These are phyloP conservation scores for Rhombomys opimus DNA, from an alignment of 2,113 vertebrate species.

Conservation along the genomic window DNA sequence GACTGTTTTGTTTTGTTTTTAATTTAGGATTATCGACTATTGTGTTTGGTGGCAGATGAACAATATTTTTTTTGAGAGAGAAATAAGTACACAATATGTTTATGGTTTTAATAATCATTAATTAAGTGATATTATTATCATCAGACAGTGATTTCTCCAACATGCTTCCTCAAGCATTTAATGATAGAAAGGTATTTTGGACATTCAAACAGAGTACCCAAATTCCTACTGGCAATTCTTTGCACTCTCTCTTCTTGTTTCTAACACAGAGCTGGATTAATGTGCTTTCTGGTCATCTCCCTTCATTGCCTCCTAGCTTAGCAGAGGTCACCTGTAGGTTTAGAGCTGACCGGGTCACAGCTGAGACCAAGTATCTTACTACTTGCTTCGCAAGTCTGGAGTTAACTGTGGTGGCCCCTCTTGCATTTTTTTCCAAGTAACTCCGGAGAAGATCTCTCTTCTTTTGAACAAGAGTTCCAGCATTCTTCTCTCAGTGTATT, in stretches of 20 bases:
- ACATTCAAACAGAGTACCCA: neutral
- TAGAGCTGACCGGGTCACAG: neutral
- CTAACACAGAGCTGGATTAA: neutral
- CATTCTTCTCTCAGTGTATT: neutral
- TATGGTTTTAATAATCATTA: constrained; percentile 50
- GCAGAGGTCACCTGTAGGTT: neutral
- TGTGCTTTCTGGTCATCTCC: neutral
- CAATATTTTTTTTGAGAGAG: neutral
- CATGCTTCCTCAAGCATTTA: neutral
- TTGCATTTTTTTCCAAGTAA: neutral
- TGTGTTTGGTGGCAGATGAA: constrained; percentile 29
- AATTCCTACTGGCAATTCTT: neutral
- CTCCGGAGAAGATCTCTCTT: neutral
- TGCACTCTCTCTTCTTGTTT: neutral
- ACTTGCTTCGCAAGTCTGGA: neutral
- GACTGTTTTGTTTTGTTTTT: neutral
- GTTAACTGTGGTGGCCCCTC: neutral
- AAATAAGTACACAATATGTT: constrained; percentile 10
- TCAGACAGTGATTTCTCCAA: constrained; percentile 1
- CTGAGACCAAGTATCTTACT: neutral
- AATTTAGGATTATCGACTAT: neutral
- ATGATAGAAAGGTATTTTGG: neutral
- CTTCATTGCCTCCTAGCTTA: neutral
- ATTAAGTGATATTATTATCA: constrained; percentile 25
- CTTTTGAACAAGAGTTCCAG: neutral